phyloP scores from a whole-genome alignment of 1,140 invertebrate genomes.

The Heliconius hewitsoni region DNA sequence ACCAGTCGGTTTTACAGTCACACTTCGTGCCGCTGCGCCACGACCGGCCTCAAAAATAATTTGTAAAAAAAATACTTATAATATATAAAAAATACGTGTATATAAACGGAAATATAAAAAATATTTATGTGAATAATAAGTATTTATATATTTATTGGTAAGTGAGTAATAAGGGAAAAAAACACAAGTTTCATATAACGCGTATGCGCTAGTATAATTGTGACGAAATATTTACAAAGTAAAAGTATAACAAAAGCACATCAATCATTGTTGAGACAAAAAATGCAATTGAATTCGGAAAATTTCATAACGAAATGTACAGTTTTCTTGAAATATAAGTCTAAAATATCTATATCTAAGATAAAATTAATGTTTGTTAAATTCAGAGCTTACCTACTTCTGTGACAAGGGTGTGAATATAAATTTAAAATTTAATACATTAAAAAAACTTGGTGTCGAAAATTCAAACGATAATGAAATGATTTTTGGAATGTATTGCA shows the following conservation, averaged over 20 bases:
- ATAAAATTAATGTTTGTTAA: slow-evolving; percentile 34
- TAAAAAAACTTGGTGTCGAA: slow-evolving; percentile 1
- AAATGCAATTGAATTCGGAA: slow-evolving; percentile 57
- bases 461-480: slow-evolving; percentile 24
- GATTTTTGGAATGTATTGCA: slow-evolving; percentile 32
- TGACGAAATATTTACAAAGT: slow-evolving; percentile 78
- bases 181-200: slow-evolving; percentile 51
- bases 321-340: slow-evolving; percentile 33
- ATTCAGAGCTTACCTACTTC: slow-evolving; percentile 49
- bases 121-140: background rate
- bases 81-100: too few relatives aligned
- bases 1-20: too few relatives aligned
- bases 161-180: background rate
- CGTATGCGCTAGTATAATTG: slow-evolving; percentile 70
- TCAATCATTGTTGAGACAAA: slow-evolving; percentile 61
- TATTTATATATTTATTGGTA: background rate
- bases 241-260: slow-evolving; percentile 77
- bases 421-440: background rate
- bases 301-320: slow-evolving; percentile 32
- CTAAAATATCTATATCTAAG: slow-evolving; percentile 36
- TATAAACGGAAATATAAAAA: too few relatives aligned
- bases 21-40: too few relatives aligned
- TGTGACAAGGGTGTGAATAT: slow-evolving; percentile 15
- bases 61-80: too few relatives aligned
- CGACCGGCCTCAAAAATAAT: too few relatives aligned